Evolutionary conservation across 2,797 vertebrate species (phyloP).

Genomic region (Dallia pectoralis): DNA sequence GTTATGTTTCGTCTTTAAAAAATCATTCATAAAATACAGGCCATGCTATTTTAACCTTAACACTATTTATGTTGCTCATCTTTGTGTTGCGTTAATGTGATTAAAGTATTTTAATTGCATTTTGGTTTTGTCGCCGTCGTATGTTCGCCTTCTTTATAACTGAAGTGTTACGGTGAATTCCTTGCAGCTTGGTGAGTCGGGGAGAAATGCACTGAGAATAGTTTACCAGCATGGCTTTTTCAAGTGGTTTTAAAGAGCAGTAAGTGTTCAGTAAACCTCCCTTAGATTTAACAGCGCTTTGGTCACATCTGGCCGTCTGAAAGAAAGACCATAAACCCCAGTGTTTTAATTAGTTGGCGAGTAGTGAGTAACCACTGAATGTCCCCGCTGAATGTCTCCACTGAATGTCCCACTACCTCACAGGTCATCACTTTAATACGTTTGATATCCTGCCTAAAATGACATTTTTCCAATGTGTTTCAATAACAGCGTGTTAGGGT

Average conservation of each 20-base stretch:
- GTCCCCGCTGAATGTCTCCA: constrained; percentile 30
- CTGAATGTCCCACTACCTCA: constrained; percentile 24
- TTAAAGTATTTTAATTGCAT: neutral
- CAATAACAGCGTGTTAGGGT: neutral
- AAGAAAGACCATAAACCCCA: constrained; percentile 50
- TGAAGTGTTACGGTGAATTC: neutral
- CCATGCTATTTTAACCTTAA: neutral
- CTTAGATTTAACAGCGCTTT: constrained; percentile 51
- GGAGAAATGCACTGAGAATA: constrained; percentile 16
- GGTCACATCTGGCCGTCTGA: constrained; percentile 63
- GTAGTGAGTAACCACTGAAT: constrained; percentile 42
- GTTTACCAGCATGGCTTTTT: constrained; percentile 28
- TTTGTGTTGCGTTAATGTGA: neutral
- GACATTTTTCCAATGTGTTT: neutral
- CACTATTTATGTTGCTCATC: neutral
- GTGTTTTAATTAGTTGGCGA: constrained; percentile 55
- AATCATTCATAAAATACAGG: neutral
- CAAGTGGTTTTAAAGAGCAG: constrained; percentile 46
- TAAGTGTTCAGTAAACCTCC: constrained; percentile 56
- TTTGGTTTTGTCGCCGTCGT: too few relatives aligned
- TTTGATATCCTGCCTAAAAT: constrained; percentile 33
- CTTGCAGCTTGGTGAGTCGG: constrained; percentile 6
- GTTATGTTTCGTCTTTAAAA: neutral
- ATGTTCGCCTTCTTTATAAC: constrained; percentile 1
- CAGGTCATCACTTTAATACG: constrained; percentile 33